Evolutionary conservation across 2,888 invertebrate species (phyloP).

Genomic region (Lasioglossum calceatum): DNA sequence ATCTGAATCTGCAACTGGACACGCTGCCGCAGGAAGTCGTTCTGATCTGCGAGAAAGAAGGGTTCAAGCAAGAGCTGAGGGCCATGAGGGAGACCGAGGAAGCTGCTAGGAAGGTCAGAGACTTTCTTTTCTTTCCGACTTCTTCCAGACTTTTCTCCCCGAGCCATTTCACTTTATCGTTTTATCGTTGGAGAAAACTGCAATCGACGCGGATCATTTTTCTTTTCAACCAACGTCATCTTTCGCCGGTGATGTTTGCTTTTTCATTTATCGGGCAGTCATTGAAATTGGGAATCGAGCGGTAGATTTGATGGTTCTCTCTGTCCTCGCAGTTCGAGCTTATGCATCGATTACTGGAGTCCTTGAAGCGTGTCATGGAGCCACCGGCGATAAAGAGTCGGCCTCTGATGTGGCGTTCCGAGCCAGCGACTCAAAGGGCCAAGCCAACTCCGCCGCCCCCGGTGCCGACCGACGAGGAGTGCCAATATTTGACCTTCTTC

Average conservation of each 20-base stretch:
- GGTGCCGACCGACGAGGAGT: slow-evolving; percentile 75
- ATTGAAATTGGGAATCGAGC: background rate
- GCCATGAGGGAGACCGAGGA: slow-evolving; percentile 86
- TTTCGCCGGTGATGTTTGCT: background rate
- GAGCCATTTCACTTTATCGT: too few species aligned
- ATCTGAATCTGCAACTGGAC: slow-evolving; percentile 85
- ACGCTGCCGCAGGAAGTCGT: slow-evolving; percentile 86
- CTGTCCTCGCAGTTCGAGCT: slow-evolving; percentile 72
- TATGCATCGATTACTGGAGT: slow-evolving; percentile 75
- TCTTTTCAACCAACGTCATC: background rate
- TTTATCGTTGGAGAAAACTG: too few species aligned
- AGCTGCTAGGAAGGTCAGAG: slow-evolving; percentile 86
- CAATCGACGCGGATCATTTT: background rate
- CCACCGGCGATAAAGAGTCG: slow-evolving; percentile 71
- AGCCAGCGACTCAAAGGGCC: slow-evolving; percentile 58
- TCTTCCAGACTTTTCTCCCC: too few species aligned
- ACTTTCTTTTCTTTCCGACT: too few species aligned
- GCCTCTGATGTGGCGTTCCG: slow-evolving; percentile 72
- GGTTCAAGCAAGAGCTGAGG: slow-evolving; percentile 85
- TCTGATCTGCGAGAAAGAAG: slow-evolving; percentile 85
- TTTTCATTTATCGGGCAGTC: background rate
- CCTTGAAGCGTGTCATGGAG: slow-evolving; percentile 79
- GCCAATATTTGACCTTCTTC: slow-evolving; percentile 75
- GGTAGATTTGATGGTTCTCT: background rate
- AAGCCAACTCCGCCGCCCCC: slow-evolving; percentile 58